Percentiles rank a stretch among this genome's conserved stretches.
These are phyloP conservation scores for Darevskia mixta DNA, from an alignment of 2,797 vertebrate genomes.

Conservation along the genomic window DNA sequence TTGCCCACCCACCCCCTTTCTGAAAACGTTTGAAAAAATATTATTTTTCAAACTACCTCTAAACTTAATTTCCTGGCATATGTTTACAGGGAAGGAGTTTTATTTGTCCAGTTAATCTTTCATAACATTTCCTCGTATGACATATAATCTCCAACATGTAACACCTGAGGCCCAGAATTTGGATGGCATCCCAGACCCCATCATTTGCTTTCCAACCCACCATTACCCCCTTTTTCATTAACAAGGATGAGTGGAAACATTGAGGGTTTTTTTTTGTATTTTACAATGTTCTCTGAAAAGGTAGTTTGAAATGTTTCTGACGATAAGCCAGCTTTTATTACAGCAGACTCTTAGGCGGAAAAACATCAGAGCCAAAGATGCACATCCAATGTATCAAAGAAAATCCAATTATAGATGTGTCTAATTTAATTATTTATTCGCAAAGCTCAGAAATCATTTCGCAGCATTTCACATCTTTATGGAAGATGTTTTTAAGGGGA, in stretches of 20 bases:
- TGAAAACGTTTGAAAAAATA: neutral
- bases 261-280: constrained; percentile 44
- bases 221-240: constrained; percentile 36
- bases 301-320: constrained; percentile 53
- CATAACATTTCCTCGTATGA: constrained; percentile 45
- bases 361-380: neutral
- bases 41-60: neutral
- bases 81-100: constrained; percentile 47
- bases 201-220: constrained; percentile 40
- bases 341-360: neutral
- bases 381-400: neutral
- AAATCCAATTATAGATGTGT: neutral
- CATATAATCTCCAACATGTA: constrained; percentile 56
- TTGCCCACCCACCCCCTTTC: too few relatives aligned
- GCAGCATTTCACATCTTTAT: neutral
- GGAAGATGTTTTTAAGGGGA: neutral
- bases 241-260: constrained; percentile 35
- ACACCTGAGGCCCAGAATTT: constrained; percentile 61
- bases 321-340: constrained; percentile 42
- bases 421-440: constrained; percentile 11
- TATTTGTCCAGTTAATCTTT: constrained; percentile 55
- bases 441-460: neutral
- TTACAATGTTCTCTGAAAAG: constrained; percentile 59
- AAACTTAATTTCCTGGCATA: constrained; percentile 40
- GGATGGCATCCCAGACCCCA: constrained; percentile 44